phyloP scores from a whole-genome alignment of 2,113 vertebrate species.

The Ovis canadensis region DNA sequence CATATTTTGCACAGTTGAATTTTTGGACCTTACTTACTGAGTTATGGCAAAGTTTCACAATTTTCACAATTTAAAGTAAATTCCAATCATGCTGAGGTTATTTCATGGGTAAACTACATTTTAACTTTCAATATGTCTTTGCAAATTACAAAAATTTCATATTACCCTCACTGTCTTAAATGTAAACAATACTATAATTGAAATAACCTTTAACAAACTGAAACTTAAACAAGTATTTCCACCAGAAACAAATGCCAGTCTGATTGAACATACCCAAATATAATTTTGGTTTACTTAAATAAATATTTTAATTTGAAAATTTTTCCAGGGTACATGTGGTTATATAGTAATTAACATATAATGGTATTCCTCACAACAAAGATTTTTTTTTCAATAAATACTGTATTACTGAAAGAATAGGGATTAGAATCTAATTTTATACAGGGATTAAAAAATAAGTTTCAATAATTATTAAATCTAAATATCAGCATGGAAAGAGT shows the following conservation, averaged over 20 bases:
- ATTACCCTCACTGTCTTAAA: background rate
- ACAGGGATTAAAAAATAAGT: background rate
- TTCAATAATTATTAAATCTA: background rate
- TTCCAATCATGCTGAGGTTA: background rate
- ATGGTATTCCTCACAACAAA: background rate
- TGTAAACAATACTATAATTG: slow-evolving; percentile 27
- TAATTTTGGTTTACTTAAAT: slow-evolving; percentile 39
- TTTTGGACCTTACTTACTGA: background rate
- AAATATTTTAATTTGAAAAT: slow-evolving; percentile 43
- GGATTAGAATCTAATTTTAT: background rate
- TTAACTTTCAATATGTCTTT: slow-evolving; percentile 18
- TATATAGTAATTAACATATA: background rate
- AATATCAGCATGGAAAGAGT: background rate
- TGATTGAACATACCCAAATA: slow-evolving; percentile 24
- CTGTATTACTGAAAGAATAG: background rate
- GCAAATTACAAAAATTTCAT: background rate
- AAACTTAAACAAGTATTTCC: slow-evolving; percentile 27
- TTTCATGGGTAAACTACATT: slow-evolving; percentile 13
- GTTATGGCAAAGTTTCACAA: background rate
- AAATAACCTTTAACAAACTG: slow-evolving; percentile 46
- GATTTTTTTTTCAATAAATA: background rate
- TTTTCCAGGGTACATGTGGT: slow-evolving; percentile 6
- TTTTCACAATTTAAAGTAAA: slow-evolving; percentile 3
- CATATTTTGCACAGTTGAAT: background rate
- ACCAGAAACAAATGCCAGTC: slow-evolving; percentile 4